phyloP scores from a whole-genome alignment of 2,113 vertebrate species.

The Anolis carolinensis region DNA sequence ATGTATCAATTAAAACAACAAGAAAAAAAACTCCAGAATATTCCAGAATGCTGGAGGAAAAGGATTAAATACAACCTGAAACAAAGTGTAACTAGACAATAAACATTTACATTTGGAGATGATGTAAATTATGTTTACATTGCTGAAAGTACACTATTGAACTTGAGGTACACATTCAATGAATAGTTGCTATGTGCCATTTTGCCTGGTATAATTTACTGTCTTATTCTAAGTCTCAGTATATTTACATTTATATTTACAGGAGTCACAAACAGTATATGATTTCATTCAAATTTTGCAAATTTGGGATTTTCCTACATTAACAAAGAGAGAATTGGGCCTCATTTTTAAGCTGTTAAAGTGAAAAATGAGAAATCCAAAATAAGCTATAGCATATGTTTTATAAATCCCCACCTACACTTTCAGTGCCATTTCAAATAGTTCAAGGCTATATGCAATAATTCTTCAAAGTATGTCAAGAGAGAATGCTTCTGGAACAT shows the following conservation, averaged over 20 bases:
- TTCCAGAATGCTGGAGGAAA: too few relatives aligned
- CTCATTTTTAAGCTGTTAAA: background rate
- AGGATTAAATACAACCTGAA: too few relatives aligned
- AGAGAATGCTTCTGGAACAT: too few relatives aligned
- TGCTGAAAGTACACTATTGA: background rate
- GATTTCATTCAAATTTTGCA: background rate
- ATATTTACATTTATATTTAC: background rate
- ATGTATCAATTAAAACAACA: too few relatives aligned
- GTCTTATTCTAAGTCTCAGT: background rate
- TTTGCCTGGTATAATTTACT: background rate
- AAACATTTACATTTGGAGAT: background rate
- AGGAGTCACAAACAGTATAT: background rate
- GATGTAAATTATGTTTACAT: background rate
- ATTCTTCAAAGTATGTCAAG: background rate
- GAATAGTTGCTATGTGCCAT: background rate
- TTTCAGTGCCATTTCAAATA: background rate
- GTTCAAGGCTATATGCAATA: background rate
- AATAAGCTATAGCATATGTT: background rate
- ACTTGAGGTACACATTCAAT: background rate
- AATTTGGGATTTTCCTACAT: background rate
- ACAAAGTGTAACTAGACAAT: constrained; percentile 10
- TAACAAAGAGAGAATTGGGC: background rate
- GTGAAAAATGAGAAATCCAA: background rate
- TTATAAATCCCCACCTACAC: background rate
- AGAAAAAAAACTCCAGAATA: too few relatives aligned